Evolutionary conservation across 2,888 invertebrate genomes (phyloP).

Genomic region (Cynaeus angustus): DNA sequence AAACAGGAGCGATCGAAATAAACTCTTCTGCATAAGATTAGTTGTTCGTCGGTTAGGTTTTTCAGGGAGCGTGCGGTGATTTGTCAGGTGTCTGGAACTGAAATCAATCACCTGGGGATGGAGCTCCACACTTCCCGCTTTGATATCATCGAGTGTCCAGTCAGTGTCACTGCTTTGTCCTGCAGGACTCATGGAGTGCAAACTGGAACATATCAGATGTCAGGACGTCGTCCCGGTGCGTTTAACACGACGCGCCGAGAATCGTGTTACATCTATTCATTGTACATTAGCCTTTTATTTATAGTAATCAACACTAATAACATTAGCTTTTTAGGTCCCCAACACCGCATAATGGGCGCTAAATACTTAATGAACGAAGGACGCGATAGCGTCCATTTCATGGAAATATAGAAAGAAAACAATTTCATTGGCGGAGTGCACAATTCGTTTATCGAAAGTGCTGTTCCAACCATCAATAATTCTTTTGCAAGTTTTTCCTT

Average conservation of each 20-base stretch:
- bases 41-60: no score
- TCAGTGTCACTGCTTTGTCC: slow-evolving; percentile 38
- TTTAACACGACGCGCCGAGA: slow-evolving; percentile 9
- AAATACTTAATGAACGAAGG: slow-evolving; percentile 36
- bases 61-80: slow-evolving; percentile 43
- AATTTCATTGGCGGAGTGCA: no score
- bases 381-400: no score
- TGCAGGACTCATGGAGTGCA: slow-evolving; percentile 25
- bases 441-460: no score
- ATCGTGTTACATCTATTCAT: slow-evolving; percentile 9
- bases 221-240: slow-evolving; percentile 25
- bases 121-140: slow-evolving; percentile 35
- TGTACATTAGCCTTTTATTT: slow-evolving; percentile 3
- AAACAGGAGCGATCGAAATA: no score
- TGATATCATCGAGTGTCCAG: slow-evolving; percentile 46
- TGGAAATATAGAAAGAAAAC: no score
- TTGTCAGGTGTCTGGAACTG: slow-evolving; percentile 46
- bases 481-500: no score
- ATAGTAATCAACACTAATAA: slow-evolving; percentile 13
- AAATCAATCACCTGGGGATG: slow-evolving; percentile 46
- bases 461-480: no score
- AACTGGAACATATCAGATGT: slow-evolving; percentile 33
- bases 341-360: slow-evolving; percentile 1
- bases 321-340: slow-evolving; percentile 11
- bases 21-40: no score